Percentiles rank a stretch among this genome's conserved stretches.
Evolutionary conservation across 37 sponge, comb jelly and placozoan species (phyloP).

Genomic region (Petrosia ficiformis): DNA sequence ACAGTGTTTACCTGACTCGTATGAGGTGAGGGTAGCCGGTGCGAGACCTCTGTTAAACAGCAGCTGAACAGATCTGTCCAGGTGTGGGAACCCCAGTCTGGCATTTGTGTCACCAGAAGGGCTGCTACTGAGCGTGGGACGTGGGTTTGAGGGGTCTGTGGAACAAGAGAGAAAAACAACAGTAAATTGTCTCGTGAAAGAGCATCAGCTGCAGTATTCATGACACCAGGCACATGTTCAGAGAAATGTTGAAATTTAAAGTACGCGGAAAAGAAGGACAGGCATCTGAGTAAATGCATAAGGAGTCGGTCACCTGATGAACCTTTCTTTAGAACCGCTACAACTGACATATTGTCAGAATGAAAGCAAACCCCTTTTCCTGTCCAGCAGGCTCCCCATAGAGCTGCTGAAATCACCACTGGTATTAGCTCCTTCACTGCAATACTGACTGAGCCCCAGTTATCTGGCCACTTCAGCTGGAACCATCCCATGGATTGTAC

Average conservation of each 20-base stretch:
- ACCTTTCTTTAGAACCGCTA: too few species aligned
- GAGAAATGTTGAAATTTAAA: constrained; percentile 2
- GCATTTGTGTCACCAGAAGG: neutral
- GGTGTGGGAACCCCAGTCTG: neutral
- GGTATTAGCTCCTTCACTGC: constrained; percentile 28
- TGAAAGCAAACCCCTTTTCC: constrained; percentile 1
- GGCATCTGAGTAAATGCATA: too few species aligned
- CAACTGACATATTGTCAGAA: constrained; percentile 15
- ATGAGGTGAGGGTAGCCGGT: neutral
- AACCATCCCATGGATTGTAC: neutral
- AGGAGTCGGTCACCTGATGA: too few species aligned
- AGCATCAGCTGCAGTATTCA: constrained; percentile 12
- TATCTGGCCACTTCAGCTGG: neutral
- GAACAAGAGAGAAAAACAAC: neutral
- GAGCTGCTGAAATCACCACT: constrained; percentile 4
- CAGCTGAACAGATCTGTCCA: neutral
- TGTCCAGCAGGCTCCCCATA: constrained; percentile 9
- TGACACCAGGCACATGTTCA: constrained; percentile 12
- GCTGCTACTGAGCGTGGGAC: neutral
- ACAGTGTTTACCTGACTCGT: neutral
- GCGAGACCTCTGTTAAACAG: neutral
- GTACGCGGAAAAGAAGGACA: too few species aligned
- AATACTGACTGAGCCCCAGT: neutral
- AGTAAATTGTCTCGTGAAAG: constrained; percentile 5
- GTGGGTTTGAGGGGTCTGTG: neutral